A percentile compares a stretch with the other conserved stretches of the same genome.
Conservation (phyloP, 2,113 vertebrate species). For the Theristicus caerulescens region DNA sequence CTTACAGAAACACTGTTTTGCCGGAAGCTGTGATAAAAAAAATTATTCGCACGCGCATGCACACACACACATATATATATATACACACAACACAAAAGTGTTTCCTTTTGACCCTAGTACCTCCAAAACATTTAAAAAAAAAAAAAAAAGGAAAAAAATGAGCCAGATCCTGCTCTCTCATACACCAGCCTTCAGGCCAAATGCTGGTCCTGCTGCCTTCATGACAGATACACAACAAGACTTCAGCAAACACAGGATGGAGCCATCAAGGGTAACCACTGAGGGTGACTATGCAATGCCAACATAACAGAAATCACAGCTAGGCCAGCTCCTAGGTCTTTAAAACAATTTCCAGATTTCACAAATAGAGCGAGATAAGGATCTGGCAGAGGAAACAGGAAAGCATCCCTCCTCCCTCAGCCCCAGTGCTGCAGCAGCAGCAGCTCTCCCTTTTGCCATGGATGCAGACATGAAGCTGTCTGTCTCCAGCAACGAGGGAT, state of each 20-base stretch:
- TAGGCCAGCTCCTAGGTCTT: neutral
- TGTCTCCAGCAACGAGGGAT: neutral
- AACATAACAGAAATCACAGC: neutral
- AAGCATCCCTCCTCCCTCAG: neutral
- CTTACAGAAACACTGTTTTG: neutral
- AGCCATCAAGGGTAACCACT: neutral
- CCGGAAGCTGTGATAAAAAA: neutral
- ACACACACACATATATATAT: fast-evolving
- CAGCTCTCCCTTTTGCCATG: neutral
- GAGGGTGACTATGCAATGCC: fast-evolving
- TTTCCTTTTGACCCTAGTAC: neutral
- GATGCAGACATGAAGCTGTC: neutral
- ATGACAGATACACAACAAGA: neutral
- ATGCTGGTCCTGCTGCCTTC: neutral
- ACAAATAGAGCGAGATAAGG: neutral
- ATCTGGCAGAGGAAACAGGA: slow-evolving; percentile 38
- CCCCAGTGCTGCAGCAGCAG: neutral
- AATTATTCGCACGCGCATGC: fast-evolving
- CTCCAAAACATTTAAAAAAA: neutral
- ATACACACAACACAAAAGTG: neutral
- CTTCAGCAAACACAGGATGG: neutral
- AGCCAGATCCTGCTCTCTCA: neutral
- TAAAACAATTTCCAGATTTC: slow-evolving; percentile 22
- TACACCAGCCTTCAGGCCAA: neutral
- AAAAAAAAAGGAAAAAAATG: too few species aligned